phyloP scores from a whole-genome alignment of 2,888 invertebrate species.

The Drosophila neoperkinsi region DNA sequence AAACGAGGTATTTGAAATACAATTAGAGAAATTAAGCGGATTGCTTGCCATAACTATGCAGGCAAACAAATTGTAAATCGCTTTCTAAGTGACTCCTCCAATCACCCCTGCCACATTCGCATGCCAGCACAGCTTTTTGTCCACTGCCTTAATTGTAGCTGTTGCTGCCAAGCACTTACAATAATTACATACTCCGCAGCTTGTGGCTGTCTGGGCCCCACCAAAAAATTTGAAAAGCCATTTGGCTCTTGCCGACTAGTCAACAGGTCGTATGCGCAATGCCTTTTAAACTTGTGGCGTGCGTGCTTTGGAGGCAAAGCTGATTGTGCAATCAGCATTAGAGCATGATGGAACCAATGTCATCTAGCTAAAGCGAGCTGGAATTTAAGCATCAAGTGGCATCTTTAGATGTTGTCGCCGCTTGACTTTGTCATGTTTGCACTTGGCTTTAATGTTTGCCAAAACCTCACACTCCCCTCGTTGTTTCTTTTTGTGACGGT shows the following conservation, averaged over 20 bases:
- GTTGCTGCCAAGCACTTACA: constrained; percentile 34
- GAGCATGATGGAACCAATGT: constrained; percentile 45
- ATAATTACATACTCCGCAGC: constrained; percentile 34
- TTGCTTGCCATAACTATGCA: neutral
- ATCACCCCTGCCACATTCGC: neutral
- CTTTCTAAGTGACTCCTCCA: neutral
- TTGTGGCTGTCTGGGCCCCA: constrained; percentile 1
- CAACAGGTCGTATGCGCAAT: constrained; percentile 63
- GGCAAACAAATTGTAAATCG: neutral
- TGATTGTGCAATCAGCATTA: constrained; percentile 74
- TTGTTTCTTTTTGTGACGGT: constrained; percentile 4
- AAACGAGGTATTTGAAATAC: neutral
- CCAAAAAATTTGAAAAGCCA: neutral
- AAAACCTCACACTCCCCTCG: neutral
- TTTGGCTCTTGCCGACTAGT: constrained; percentile 20
- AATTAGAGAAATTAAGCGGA: neutral
- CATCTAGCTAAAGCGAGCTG: constrained; percentile 25
- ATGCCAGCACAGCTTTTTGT: neutral
- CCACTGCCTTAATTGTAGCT: neutral
- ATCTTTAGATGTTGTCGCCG: constrained; percentile 68
- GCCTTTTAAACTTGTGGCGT: constrained; percentile 7
- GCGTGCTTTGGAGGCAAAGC: constrained; percentile 31
- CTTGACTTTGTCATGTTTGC: constrained; percentile 74
- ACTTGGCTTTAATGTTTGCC: constrained; percentile 63
- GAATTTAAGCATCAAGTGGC: constrained; percentile 67